phyloP scores from a whole-genome alignment of 2,113 vertebrate genomes.

The Microtus montanus region DNA sequence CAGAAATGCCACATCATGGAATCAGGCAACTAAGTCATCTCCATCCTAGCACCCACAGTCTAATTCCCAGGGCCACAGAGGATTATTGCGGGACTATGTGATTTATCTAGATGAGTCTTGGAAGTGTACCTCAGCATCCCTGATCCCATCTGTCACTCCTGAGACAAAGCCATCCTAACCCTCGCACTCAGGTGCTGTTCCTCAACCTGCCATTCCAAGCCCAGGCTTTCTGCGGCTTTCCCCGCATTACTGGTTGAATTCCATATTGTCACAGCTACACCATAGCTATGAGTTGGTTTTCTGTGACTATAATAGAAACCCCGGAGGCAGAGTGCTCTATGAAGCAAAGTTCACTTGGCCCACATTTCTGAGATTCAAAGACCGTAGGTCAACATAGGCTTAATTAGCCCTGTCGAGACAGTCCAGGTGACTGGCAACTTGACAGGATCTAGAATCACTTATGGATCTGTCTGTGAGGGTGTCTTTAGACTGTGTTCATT shows the following conservation, averaged over 20 bases:
- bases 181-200: not conserved
- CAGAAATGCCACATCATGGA: not conserved
- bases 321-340: not conserved
- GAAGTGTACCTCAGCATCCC: not conserved
- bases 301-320: not conserved
- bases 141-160: rapidly evolving
- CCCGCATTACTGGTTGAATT: not conserved
- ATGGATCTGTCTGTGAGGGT: not conserved
- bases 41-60: not conserved
- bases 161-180: not conserved
- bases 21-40: not conserved
- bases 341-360: not conserved
- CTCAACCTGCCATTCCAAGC: not conserved
- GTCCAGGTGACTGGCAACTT: not conserved
- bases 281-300: not conserved
- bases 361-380: not conserved
- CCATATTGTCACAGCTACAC: not conserved
- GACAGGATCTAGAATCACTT: not conserved
- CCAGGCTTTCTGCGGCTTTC: not conserved
- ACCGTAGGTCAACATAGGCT: not conserved
- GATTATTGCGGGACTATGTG: not conserved
- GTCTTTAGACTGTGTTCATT: not conserved
- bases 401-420: not conserved
- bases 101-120: not conserved
- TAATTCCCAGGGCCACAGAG: not conserved